Percentiles rank a stretch among this genome's conserved stretches.
Evolutionary conservation across 2,113 vertebrate genomes (phyloP).

Genomic region (Pteropus alecto): DNA sequence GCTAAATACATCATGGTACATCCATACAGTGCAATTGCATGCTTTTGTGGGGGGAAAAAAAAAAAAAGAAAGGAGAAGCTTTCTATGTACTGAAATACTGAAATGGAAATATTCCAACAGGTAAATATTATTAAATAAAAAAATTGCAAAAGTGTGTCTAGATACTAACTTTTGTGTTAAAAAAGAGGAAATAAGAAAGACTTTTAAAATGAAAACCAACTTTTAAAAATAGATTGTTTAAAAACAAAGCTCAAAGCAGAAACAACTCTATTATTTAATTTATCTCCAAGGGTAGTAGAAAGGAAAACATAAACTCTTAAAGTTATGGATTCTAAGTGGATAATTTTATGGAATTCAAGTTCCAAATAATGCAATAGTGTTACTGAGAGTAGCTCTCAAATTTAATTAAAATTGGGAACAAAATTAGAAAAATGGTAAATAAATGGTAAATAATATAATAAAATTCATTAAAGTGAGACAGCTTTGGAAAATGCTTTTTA

Average conservation of each 20-base stretch:
- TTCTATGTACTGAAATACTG: background rate
- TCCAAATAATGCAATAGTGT: constrained; percentile 3
- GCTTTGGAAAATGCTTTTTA: background rate
- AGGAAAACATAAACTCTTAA: constrained; percentile 2
- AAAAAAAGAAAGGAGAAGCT: background rate
- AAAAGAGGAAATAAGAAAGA: background rate
- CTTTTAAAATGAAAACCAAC: background rate
- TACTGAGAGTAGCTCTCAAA: no score
- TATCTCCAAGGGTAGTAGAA: background rate
- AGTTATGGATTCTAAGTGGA: background rate
- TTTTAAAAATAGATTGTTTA: constrained; percentile 3
- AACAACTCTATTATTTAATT: background rate
- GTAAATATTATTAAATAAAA: background rate
- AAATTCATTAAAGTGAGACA: constrained; percentile 18
- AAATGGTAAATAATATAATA: background rate
- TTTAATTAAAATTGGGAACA: background rate
- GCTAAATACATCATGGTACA: background rate
- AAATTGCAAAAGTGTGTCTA: background rate
- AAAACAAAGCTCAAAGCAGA: background rate
- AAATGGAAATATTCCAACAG: background rate
- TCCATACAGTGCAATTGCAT: background rate
- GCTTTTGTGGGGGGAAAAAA: background rate
- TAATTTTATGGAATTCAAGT: background rate
- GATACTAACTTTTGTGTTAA: background rate
- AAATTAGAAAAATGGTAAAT: constrained; percentile 9